Percentiles rank a stretch among this genome's conserved stretches.
phyloP scores from a whole-genome alignment of 2,888 invertebrate species.

The Drosophila melanosoma region DNA sequence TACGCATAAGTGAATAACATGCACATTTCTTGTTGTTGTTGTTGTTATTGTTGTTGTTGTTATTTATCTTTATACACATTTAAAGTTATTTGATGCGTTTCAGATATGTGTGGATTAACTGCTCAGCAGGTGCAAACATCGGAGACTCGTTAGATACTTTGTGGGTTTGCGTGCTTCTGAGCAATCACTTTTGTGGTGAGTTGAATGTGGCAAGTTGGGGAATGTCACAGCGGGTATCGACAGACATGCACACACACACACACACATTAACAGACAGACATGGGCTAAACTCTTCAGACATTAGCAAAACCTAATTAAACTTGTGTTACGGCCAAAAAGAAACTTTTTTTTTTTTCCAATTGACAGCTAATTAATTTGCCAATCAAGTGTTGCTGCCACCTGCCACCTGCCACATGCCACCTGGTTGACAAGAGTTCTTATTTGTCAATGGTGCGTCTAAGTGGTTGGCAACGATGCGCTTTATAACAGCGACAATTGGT shows the following conservation, averaged over 20 bases:
- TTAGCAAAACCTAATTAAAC: slow-evolving; percentile 61
- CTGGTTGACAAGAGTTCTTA: slow-evolving; percentile 32
- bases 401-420: slow-evolving; percentile 28
- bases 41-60: slow-evolving; percentile 13
- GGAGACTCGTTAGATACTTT: slow-evolving; percentile 26
- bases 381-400: slow-evolving; percentile 45
- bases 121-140: slow-evolving; percentile 11
- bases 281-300: slow-evolving; percentile 4
- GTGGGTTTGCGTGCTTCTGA: slow-evolving; percentile 29
- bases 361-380: slow-evolving; percentile 73
- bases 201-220: slow-evolving; percentile 45
- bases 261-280: background rate
- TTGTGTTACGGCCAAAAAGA: slow-evolving; percentile 34
- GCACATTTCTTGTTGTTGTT: slow-evolving; percentile 16
- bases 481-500: slow-evolving; percentile 70
- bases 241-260: slow-evolving; percentile 4
- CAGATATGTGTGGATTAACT: slow-evolving; percentile 4
- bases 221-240: background rate
- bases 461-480: slow-evolving; percentile 57
- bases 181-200: slow-evolving; percentile 39
- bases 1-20: background rate
- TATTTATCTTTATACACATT: slow-evolving; percentile 8
- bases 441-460: slow-evolving; percentile 41
- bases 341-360: slow-evolving; percentile 56
- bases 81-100: background rate